phyloP scores from a whole-genome alignment of 1,140 invertebrate genomes.

The Amphibalanus amphitrite region DNA sequence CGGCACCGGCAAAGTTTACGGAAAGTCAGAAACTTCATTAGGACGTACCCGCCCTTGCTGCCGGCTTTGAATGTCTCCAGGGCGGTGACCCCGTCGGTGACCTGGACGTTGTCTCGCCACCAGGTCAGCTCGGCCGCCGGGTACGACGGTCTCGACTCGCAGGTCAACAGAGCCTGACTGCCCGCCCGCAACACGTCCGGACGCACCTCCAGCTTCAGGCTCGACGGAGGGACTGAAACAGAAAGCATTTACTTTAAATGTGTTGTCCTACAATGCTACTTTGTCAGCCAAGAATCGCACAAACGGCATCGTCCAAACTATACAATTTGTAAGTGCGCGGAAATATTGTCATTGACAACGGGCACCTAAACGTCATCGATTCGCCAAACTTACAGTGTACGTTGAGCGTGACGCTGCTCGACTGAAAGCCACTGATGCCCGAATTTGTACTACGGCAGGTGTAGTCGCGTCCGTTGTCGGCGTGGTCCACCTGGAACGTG shows the following conservation, averaged over 20 bases:
- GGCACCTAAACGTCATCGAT: no score
- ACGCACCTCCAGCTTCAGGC: conserved; percentile 59
- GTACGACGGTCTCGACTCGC: conserved; percentile 78
- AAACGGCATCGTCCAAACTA: no score
- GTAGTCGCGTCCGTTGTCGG: conserved; percentile 77
- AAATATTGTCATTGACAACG: no score
- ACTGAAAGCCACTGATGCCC: conserved; percentile 46
- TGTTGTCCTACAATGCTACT: no score
- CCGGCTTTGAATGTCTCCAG: not conserved
- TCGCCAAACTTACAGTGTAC: conserved; percentile 15
- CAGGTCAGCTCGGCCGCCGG: conserved; percentile 77
- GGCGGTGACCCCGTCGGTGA: conserved; percentile 8
- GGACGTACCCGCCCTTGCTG: conserved; percentile 1
- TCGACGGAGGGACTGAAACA: conserved; percentile 61
- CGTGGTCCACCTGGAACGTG: conserved; percentile 43
- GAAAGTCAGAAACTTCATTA: no score
- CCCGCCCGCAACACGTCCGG: conserved; percentile 59
- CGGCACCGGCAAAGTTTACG: no score
- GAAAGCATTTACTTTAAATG: no score
- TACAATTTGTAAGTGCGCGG: no score
- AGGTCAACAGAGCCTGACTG: conserved; percentile 55
- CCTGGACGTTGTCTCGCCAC: conserved; percentile 44
- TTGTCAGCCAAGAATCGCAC: no score
- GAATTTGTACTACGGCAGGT: conserved; percentile 80
- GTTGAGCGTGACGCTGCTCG: conserved; percentile 14